A percentile compares a stretch with the other conserved stretches of the same genome.
Conservation (phyloP, 2,888 invertebrate genomes). For the Sympetrum striolatum region DNA sequence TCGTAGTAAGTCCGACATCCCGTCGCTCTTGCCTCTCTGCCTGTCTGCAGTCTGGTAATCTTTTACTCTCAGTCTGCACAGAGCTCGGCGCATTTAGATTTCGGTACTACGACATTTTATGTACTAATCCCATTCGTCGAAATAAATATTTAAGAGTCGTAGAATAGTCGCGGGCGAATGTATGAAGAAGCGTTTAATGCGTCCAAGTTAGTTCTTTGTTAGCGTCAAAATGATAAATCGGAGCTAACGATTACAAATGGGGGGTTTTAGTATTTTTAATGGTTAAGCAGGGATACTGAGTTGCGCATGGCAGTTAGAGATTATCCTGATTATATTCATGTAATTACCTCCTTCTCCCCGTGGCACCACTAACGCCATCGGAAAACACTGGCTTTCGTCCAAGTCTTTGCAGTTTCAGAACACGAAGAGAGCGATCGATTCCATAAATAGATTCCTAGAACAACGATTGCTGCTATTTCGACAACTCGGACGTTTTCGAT, state of each 20-base stretch:
- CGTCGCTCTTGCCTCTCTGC: too few relatives aligned
- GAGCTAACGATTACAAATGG: not conserved
- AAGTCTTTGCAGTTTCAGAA: not conserved
- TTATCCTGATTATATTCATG: not conserved
- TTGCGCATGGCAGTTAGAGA: not conserved
- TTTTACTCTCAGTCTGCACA: not conserved
- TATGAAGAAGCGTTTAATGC: not conserved
- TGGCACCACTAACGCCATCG: not conserved
- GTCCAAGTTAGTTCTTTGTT: not conserved
- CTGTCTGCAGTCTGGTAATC: too few relatives aligned
- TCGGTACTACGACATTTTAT: not conserved
- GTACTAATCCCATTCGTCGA: not conserved
- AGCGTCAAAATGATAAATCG: not conserved
- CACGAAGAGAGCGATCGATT: not conserved
- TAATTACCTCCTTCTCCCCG: not conserved
- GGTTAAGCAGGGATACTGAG: not conserved
- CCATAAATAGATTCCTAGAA: slow-evolving; percentile 33
- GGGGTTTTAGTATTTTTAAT: not conserved
- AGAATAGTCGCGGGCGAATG: not conserved
- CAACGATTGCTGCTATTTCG: not conserved
- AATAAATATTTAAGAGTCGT: not conserved
- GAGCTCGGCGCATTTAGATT: not conserved
- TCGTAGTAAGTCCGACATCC: too few relatives aligned
- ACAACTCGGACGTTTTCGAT: not conserved
- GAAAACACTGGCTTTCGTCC: slow-evolving; percentile 21